Conservation (phyloP, 2,888 invertebrate species). For the Nesidiocoris tenuis region DNA sequence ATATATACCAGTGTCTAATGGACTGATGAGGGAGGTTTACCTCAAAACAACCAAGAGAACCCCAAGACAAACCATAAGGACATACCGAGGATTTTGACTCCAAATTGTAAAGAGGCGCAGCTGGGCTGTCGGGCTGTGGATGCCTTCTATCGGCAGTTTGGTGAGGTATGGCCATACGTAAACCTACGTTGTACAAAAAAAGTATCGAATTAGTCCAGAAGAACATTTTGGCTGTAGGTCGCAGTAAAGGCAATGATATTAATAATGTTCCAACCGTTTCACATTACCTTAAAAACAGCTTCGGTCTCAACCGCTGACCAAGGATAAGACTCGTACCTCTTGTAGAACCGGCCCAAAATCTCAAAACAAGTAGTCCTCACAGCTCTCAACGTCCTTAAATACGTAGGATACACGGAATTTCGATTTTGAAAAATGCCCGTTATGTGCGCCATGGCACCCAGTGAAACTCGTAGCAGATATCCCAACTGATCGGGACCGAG, state of each 20-base stretch:
- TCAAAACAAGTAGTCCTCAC: slow-evolving; percentile 64
- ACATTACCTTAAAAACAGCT: slow-evolving; percentile 70
- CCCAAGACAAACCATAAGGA: too few species aligned
- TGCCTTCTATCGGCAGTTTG: slow-evolving; percentile 77
- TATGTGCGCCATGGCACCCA: slow-evolving; percentile 54
- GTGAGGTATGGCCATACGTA: slow-evolving; percentile 78
- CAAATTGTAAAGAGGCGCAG: slow-evolving; percentile 77
- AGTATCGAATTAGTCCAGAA: too few species aligned
- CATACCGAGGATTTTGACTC: slow-evolving; percentile 71
- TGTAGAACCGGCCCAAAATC: slow-evolving; percentile 71
- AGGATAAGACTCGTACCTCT: slow-evolving; percentile 72
- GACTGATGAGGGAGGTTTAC: too few species aligned
- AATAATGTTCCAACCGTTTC: too few species aligned
- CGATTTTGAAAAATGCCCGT: slow-evolving; percentile 48
- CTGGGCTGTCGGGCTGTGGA: slow-evolving; percentile 78
- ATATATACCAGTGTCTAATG: too few species aligned
- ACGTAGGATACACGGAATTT: slow-evolving; percentile 64
- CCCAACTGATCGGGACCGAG: slow-evolving; percentile 59
- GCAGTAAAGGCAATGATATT: too few species aligned
- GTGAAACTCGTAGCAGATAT: slow-evolving; percentile 69
- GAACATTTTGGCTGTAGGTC: too few species aligned
- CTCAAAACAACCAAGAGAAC: too few species aligned
- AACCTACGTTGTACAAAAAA: slow-evolving; percentile 52
- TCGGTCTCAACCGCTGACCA: slow-evolving; percentile 72
- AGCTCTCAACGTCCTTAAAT: slow-evolving; percentile 65